phyloP scores from a whole-genome alignment of 2,888 invertebrate species.

The Charanyca ferruginea region DNA sequence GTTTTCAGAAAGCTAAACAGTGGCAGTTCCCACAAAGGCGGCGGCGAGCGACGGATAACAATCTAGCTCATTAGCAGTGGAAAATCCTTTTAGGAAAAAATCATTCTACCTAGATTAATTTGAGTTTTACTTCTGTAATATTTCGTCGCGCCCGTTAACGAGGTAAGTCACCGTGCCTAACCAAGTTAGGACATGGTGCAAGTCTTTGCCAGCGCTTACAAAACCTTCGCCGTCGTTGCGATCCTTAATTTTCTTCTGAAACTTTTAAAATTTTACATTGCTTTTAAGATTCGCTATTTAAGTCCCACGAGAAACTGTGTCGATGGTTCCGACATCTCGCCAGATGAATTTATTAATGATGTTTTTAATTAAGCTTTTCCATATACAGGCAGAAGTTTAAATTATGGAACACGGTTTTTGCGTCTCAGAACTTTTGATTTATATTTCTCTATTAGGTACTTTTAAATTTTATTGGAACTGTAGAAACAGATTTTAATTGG shows the following conservation, averaged over 20 bases:
- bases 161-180: constrained; percentile 84
- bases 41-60: constrained; percentile 74
- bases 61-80: constrained; percentile 84
- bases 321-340: constrained; percentile 67
- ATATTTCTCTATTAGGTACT: constrained; percentile 21
- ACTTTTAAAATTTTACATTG: constrained; percentile 86
- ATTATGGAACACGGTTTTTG: constrained; percentile 28
- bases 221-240: constrained; percentile 69
- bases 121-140: constrained; percentile 81
- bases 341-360: constrained; percentile 57
- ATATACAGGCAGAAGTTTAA: constrained; percentile 32
- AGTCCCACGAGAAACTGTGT: constrained; percentile 76
- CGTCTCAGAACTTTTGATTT: constrained; percentile 24
- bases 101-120: constrained; percentile 83
- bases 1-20: constrained; percentile 74
- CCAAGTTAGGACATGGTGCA: constrained; percentile 83
- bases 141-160: constrained; percentile 82
- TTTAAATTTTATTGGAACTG: constrained; percentile 12
- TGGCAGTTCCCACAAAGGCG: constrained; percentile 77
- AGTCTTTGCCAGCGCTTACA: constrained; percentile 77
- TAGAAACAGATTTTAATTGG: not conserved
- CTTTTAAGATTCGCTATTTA: constrained; percentile 79
- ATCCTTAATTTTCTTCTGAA: constrained; percentile 86
- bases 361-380: constrained; percentile 51
- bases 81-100: constrained; percentile 78